These are phyloP conservation scores for Vulpes vulpes DNA, from an alignment of 2,113 vertebrate genomes.

Conservation along the genomic window DNA sequence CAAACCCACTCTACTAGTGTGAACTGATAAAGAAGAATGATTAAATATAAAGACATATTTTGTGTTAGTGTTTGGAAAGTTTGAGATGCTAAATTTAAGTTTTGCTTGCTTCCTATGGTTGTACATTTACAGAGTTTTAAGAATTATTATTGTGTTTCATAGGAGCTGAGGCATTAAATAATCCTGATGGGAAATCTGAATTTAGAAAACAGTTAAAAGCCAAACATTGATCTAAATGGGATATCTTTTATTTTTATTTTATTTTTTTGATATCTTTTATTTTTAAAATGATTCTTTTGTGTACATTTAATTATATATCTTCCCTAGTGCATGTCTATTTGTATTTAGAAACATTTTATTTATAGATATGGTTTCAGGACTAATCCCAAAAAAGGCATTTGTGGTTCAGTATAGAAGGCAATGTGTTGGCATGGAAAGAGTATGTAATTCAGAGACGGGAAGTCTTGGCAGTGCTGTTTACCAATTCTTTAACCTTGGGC, in stretches of 20 bases:
- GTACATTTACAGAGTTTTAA: background rate
- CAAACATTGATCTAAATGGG: background rate
- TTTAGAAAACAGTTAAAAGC: conserved; percentile 46
- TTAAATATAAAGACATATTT: background rate
- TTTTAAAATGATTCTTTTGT: conserved; percentile 32
- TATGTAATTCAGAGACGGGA: background rate
- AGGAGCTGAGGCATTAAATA: background rate
- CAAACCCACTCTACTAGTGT: background rate
- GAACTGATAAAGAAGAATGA: conserved; percentile 34
- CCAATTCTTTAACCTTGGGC: background rate
- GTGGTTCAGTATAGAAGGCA: background rate
- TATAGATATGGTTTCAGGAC: background rate
- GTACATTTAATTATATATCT: background rate
- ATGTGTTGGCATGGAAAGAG: background rate
- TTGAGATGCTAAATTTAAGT: background rate
- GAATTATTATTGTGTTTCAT: conserved; percentile 31
- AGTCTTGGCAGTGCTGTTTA: background rate
- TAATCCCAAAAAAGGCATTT: background rate
- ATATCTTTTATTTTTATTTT: conserved; percentile 25
- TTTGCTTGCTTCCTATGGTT: background rate
- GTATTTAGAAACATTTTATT: conserved; percentile 10
- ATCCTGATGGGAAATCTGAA: background rate
- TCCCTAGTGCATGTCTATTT: conserved; percentile 16
- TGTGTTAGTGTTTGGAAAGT: background rate
- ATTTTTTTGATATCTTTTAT: background rate